Evolutionary conservation across 2,888 invertebrate species (phyloP).

Genomic region (Drosophila quinaria): DNA sequence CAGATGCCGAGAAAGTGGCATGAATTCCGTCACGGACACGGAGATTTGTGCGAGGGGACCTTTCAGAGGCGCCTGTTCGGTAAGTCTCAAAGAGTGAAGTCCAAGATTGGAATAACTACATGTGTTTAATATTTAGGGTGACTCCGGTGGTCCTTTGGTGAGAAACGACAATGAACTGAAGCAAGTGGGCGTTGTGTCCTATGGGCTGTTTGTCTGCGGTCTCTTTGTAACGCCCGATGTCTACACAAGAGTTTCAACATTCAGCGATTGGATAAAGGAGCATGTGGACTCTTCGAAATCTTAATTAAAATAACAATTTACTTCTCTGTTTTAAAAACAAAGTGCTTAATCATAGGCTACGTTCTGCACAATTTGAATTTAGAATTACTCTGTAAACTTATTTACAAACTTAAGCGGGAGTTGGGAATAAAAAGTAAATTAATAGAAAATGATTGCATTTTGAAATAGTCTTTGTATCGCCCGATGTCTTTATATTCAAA

Average conservation of each 20-base stretch:
- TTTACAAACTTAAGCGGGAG: slow-evolving; percentile 29
- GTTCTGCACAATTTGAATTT: slow-evolving; percentile 13
- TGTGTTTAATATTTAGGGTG: slow-evolving; percentile 72
- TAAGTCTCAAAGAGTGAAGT: slow-evolving; percentile 42
- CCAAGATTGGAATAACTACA: not conserved
- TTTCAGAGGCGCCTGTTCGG: slow-evolving; percentile 81
- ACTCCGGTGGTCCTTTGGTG: slow-evolving; percentile 85
- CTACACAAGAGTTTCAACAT: slow-evolving; percentile 84
- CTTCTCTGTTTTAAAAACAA: not conserved
- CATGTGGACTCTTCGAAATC: not conserved
- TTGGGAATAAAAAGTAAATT: slow-evolving; percentile 5
- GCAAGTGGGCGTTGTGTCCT: slow-evolving; percentile 84
- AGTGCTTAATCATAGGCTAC: not conserved
- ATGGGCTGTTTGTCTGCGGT: slow-evolving; percentile 82
- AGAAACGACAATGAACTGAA: slow-evolving; percentile 50
- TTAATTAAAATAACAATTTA: not conserved
- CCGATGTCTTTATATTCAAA: slow-evolving; percentile 68
- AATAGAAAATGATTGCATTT: slow-evolving; percentile 2
- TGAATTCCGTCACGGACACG: slow-evolving; percentile 77
- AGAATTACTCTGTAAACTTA: slow-evolving; percentile 45
- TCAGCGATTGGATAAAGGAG: slow-evolving; percentile 76
- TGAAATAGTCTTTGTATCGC: slow-evolving; percentile 66
- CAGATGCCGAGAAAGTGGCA: slow-evolving; percentile 74
- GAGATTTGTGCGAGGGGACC: slow-evolving; percentile 83
- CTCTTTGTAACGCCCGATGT: slow-evolving; percentile 82